Percentiles rank a stretch among this genome's conserved stretches.
phyloP scores from a whole-genome alignment of 2,797 vertebrate genomes.

The Carapus acus region DNA sequence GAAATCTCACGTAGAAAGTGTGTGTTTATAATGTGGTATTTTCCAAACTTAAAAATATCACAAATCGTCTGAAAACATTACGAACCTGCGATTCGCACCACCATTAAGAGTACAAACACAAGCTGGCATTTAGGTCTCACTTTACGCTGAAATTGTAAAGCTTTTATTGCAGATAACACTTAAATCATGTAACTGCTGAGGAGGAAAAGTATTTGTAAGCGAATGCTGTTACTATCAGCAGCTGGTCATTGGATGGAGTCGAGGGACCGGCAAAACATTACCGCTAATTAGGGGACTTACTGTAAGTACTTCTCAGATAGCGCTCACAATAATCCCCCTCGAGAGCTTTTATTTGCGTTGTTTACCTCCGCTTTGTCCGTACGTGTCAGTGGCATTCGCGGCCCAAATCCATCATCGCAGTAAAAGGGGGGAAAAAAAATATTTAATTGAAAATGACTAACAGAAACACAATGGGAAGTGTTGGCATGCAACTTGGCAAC shows the following conservation, averaged over 20 bases:
- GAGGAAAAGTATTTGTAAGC: slow-evolving; percentile 17
- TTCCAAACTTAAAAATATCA: background rate
- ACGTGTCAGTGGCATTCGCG: slow-evolving; percentile 43
- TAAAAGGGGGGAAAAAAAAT: slow-evolving; percentile 10
- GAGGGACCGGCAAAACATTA: slow-evolving; percentile 50
- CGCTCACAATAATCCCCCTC: slow-evolving; percentile 48
- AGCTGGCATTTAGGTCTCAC: no score
- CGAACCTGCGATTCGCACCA: no score
- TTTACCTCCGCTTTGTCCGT: slow-evolving; percentile 51
- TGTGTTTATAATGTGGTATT: background rate
- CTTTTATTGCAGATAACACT: background rate
- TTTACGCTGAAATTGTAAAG: background rate
- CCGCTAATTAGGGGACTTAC: slow-evolving; percentile 58
- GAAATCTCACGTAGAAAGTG: no score
- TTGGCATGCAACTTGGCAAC: slow-evolving; percentile 29
- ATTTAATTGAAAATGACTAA: slow-evolving; percentile 14
- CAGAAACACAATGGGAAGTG: slow-evolving; percentile 17
- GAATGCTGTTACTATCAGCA: slow-evolving; percentile 27
- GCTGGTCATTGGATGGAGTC: slow-evolving; percentile 46
- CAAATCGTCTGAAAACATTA: no score
- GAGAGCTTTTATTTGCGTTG: slow-evolving; percentile 56
- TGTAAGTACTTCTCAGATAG: slow-evolving; percentile 60
- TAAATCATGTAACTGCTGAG: slow-evolving; percentile 1
- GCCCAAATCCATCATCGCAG: slow-evolving; percentile 43
- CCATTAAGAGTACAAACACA: no score